A percentile compares a stretch with the other conserved stretches of the same genome.
phyloP scores from a whole-genome alignment of 1,140 invertebrate genomes.

The Patella vulgata region DNA sequence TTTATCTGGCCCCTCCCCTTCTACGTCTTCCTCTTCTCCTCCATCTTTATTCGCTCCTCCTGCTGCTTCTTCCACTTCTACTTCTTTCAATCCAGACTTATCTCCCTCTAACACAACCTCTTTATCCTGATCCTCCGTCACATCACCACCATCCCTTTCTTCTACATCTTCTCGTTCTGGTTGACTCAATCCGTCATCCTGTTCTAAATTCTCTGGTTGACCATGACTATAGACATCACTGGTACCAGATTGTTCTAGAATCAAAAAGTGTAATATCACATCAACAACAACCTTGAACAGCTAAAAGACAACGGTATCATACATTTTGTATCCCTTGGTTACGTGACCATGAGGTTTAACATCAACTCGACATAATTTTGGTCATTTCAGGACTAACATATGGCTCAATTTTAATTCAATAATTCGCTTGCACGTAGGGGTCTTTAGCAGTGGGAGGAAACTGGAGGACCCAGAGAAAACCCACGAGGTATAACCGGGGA shows the following conservation, averaged over 20 bases:
- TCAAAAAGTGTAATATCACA: too few species aligned
- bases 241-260: constrained; percentile 53
- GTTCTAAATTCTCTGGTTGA: not conserved
- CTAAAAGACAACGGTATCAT: not conserved
- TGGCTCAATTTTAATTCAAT: too few species aligned
- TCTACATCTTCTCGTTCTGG: constrained; percentile 24
- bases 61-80: too few species aligned
- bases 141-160: not conserved
- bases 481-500: too few species aligned
- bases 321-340: not conserved
- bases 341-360: not conserved
- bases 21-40: constrained; percentile 15
- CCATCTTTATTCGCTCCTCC: not conserved
- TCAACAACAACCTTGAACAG: too few species aligned
- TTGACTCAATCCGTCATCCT: constrained; percentile 16
- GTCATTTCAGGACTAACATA: too few species aligned
- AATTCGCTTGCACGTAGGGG: too few species aligned
- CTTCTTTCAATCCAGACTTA: too few species aligned
- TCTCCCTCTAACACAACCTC: not conserved
- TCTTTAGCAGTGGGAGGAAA: too few species aligned
- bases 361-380: too few species aligned
- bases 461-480: too few species aligned
- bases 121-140: not conserved
- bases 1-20: not conserved
- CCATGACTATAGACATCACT: constrained; percentile 39